Evolutionary conservation across 2,888 invertebrate genomes (phyloP).

Genomic region (Nineta flava): DNA sequence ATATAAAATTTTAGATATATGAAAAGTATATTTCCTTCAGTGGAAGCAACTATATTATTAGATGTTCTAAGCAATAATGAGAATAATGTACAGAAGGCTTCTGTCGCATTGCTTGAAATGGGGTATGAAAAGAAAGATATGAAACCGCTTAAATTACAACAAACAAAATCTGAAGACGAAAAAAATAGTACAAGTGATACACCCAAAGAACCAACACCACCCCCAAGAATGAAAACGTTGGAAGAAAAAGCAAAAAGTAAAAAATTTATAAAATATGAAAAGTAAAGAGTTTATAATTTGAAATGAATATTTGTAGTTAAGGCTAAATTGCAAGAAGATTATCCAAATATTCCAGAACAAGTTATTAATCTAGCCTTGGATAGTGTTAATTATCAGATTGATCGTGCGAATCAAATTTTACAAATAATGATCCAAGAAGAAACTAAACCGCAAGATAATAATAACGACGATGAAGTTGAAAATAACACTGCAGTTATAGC

Average conservation of each 20-base stretch:
- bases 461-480: constrained; percentile 13
- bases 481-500: constrained; percentile 11
- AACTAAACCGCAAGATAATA: constrained; percentile 22
- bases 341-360: constrained; percentile 59
- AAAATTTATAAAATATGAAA: constrained; percentile 1
- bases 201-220: constrained; percentile 26
- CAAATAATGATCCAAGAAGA: constrained; percentile 56
- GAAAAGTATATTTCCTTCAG: constrained; percentile 81
- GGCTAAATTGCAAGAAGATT: constrained; percentile 50
- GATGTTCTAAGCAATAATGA: constrained; percentile 74
- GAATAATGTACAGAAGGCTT: constrained; percentile 79
- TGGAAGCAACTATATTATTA: constrained; percentile 72
- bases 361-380: constrained; percentile 75
- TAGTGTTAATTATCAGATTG: constrained; percentile 73
- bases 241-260: constrained; percentile 56
- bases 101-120: constrained; percentile 62
- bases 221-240: constrained; percentile 46
- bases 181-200: constrained; percentile 7
- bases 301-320: constrained; percentile 39
- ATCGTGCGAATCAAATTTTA: constrained; percentile 64
- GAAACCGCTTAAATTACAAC: constrained; percentile 33
- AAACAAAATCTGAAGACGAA: constrained; percentile 29
- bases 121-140: constrained; percentile 71
- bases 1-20: constrained; percentile 47
- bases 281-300: neutral